Conservation (phyloP, 2,888 invertebrate genomes). For the Corythucha ciliata region DNA sequence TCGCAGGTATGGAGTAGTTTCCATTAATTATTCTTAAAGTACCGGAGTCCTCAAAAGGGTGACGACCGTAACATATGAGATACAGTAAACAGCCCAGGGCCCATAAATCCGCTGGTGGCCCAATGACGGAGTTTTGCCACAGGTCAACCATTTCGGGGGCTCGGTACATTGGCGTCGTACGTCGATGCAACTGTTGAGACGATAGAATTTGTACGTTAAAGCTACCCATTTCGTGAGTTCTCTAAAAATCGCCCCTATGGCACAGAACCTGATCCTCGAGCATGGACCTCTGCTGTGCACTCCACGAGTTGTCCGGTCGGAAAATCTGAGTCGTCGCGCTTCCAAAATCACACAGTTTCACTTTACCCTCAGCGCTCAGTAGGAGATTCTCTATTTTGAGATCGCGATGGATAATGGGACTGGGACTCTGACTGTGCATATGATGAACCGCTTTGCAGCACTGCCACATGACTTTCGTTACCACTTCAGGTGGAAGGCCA, state of each 20-base stretch:
- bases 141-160: slow-evolving; percentile 98
- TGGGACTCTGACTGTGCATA: slow-evolving; percentile 74
- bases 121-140: slow-evolving; percentile 91
- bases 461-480: slow-evolving; percentile 83
- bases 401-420: slow-evolving; percentile 81
- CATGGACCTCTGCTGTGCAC: slow-evolving; percentile 77
- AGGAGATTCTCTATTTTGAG: slow-evolving; percentile 94
- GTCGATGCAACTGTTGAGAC: slow-evolving; percentile 44
- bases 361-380: slow-evolving; percentile 68
- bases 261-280: slow-evolving; percentile 81
- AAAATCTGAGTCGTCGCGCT: slow-evolving; percentile 79
- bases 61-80: slow-evolving; percentile 81
- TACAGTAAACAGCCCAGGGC: slow-evolving; percentile 93
- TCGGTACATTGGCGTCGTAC: slow-evolving; percentile 90
- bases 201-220: not conserved
- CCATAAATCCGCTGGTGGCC: slow-evolving; percentile 88
- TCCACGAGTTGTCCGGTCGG: slow-evolving; percentile 82
- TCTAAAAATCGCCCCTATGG: slow-evolving; percentile 13
- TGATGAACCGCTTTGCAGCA: slow-evolving; percentile 82
- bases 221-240: not conserved
- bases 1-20: slow-evolving; percentile 76
- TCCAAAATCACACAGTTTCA: slow-evolving; percentile 97
- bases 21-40: slow-evolving; percentile 94
- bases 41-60: slow-evolving; percentile 91
- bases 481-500: slow-evolving; percentile 56